phyloP scores from a whole-genome alignment of 2,888 invertebrate species.

The Neocrepidodera transversa region DNA sequence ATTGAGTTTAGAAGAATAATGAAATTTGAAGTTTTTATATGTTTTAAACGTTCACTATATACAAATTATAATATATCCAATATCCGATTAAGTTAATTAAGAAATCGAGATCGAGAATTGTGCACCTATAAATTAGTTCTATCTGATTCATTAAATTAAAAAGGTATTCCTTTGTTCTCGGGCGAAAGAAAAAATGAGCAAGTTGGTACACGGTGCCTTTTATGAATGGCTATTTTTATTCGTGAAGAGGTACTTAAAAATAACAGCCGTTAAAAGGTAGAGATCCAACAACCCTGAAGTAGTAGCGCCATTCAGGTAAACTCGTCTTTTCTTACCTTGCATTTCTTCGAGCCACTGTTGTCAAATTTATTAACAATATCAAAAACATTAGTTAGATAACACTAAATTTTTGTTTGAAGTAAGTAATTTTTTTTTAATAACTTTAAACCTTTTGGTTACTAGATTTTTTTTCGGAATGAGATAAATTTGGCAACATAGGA shows the following conservation, averaged over 20 bases:
- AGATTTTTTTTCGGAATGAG: no score
- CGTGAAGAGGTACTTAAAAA: slow-evolving; percentile 30
- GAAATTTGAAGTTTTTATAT: no score
- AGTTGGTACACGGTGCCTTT: slow-evolving; percentile 17
- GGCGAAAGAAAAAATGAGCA: slow-evolving; percentile 24
- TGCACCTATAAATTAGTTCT: not conserved
- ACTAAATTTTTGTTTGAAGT: no score
- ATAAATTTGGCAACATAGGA: slow-evolving; percentile 27
- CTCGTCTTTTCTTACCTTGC: slow-evolving; percentile 46
- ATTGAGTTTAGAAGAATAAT: no score
- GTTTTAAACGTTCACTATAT: no score
- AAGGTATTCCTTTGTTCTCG: not conserved
- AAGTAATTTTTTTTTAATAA: no score
- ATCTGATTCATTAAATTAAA: not conserved
- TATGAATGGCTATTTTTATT: slow-evolving; percentile 29
- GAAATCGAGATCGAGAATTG: no score
- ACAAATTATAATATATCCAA: no score
- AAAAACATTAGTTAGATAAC: not conserved
- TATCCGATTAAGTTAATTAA: no score
- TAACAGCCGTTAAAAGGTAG: slow-evolving; percentile 33
- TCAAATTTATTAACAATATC: slow-evolving; percentile 1
- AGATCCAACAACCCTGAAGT: slow-evolving; percentile 37
- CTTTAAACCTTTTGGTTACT: no score
- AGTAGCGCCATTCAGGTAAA: slow-evolving; percentile 46
- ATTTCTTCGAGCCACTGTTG: slow-evolving; percentile 44